Base-by-base conservation (phyloP, 2,888 invertebrate genomes). In the Coenonympha glycerion region DNA sequence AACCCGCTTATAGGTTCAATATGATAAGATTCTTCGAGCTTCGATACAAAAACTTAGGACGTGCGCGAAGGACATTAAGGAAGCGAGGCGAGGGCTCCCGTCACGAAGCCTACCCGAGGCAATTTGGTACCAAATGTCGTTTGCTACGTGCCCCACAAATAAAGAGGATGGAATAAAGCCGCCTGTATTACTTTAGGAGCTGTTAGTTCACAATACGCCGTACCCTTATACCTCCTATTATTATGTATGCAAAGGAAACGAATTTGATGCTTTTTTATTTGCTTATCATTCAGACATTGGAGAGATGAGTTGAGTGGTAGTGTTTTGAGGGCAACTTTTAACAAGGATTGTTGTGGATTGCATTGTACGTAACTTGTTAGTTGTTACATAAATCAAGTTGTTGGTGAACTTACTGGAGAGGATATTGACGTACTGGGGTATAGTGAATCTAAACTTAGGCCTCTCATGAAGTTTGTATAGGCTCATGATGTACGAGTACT, bases 51-150 rank as follows among this genome's bases (percentile, higher is more conserved):
- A 55, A 78, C 69, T 65, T 70, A 68, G 76, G 68, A 76, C 79
- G 79, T 74, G 80, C 73, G 71, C 70, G 73, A 72, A 73, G 71
- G 71, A 71, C 80, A 79, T 81, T 80, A 81, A n/a, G 73, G 66
- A 68, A 63, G 71, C 68, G 74, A 55, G 53, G 75, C 76, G 76
- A 69, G 69, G 71, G 71, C 68, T 70, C 71, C 65, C 72, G 80
- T 79, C 84, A 82, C 82, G 81, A 77, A 79, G 76, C 74, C 76
- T 70, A 76, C 84, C 78, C 72, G 66, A 80, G 80, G 85, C 86
- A 87, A 87, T 87, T 87, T 84, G 73, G 79, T 82, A 58, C 79
- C 86, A 83, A 86, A 85, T 85, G 85, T 86, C 85, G 79, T 75
- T 75, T 61, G 66, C 68, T 80, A 87, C 86, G 85, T 86, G 86